Conservation (phyloP, 2,113 vertebrate species). For the Butastur rufipennis region DNA sequence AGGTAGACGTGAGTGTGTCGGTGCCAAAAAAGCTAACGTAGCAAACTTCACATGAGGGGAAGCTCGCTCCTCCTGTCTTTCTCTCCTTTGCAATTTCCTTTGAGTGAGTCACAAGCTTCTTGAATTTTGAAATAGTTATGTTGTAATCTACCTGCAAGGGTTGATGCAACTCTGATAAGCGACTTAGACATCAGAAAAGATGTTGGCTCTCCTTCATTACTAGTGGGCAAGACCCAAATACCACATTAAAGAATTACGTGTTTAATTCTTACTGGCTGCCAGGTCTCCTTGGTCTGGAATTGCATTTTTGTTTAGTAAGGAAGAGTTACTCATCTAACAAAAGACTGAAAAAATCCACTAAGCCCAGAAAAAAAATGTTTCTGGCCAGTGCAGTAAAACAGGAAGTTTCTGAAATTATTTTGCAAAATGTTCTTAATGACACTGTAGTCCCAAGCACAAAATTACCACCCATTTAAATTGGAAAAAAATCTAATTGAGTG, state of each 20-base stretch:
- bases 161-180: not conserved
- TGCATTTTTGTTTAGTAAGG: not conserved
- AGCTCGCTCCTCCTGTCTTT: not conserved
- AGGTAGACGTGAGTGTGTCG: not conserved
- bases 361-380: not conserved
- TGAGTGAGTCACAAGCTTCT: not conserved
- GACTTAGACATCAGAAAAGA: not conserved
- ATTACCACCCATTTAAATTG: not conserved
- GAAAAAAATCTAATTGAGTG: not conserved
- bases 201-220: not conserved
- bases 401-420: not conserved
- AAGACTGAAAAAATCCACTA: not conserved
- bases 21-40: not conserved
- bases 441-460: not conserved
- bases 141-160: not conserved
- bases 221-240: not conserved
- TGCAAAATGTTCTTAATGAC: not conserved
- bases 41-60: not conserved
- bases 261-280: not conserved
- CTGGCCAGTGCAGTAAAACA: not conserved
- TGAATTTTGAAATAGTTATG: not conserved
- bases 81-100: not conserved
- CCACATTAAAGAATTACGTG: not conserved
- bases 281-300: not conserved
- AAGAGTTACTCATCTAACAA: not conserved